These are phyloP conservation scores for Phenganax subtilis DNA, from an alignment of 92 coral and sea anemone genomes.

Conservation along the genomic window DNA sequence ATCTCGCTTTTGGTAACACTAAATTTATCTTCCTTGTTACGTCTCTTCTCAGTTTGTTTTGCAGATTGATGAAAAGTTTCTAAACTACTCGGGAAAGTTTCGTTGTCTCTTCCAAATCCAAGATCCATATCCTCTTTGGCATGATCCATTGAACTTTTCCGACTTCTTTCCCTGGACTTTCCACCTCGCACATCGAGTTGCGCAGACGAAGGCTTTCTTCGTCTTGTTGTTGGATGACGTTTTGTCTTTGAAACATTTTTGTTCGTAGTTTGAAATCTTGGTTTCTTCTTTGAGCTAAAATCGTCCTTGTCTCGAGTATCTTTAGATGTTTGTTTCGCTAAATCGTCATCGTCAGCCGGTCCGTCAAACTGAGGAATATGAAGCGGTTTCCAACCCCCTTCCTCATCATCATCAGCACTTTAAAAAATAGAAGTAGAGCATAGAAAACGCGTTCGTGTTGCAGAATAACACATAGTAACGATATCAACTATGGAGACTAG, in stretches of 20 bases:
- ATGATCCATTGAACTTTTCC: not conserved
- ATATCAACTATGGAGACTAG: too few relatives aligned
- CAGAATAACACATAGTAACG: not conserved
- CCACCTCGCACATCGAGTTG: slow-evolving; percentile 8
- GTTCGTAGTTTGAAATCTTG: not conserved
- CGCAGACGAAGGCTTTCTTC: not conserved
- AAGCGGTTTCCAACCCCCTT: slow-evolving; percentile 55
- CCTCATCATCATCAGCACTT: slow-evolving; percentile 49
- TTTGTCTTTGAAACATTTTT: not conserved
- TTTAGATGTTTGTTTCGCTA: not conserved
- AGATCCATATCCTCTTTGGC: slow-evolving; percentile 1
- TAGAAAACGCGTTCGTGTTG: slow-evolving; percentile 6
- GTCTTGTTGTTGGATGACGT: slow-evolving; percentile 17
- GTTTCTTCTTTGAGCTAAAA: slow-evolving; percentile 24
- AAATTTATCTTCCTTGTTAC: too few relatives aligned
- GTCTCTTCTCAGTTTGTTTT: not conserved
- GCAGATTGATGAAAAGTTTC: not conserved
- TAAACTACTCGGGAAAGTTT: not conserved
- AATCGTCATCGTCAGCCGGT: slow-evolving; percentile 59
- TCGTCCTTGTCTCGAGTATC: not conserved
- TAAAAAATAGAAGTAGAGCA: not conserved
- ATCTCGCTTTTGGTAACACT: too few relatives aligned
- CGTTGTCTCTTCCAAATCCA: not conserved
- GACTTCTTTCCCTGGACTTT: not conserved
- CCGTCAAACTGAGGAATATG: slow-evolving; percentile 87